These are phyloP conservation scores for Thalassophryne amazonica DNA, from an alignment of 2,797 vertebrate genomes.

Conservation along the genomic window DNA sequence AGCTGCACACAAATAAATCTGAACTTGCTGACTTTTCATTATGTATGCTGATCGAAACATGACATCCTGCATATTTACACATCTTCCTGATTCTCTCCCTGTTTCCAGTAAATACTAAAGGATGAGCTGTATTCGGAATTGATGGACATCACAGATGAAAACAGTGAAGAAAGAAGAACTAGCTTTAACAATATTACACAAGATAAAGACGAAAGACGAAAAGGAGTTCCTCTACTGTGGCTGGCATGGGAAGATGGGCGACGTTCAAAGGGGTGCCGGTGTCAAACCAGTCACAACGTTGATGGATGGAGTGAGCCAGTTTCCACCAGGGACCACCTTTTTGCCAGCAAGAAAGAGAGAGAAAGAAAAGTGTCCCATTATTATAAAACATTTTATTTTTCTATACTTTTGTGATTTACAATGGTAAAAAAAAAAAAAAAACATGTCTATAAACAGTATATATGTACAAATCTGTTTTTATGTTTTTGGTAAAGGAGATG, in stretches of 20 bases:
- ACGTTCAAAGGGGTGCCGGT: constrained; percentile 55
- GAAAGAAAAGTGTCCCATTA: constrained; percentile 68
- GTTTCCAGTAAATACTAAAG: constrained; percentile 78
- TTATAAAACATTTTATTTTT: constrained; percentile 84
- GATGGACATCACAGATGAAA: constrained; percentile 76
- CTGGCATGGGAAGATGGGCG: constrained; percentile 65
- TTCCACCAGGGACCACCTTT: constrained; percentile 74
- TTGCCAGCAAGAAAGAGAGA: constrained; percentile 60
- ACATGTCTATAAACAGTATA: constrained; percentile 76
- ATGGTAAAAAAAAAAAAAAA: constrained; percentile 55
- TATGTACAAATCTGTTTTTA: constrained; percentile 77
- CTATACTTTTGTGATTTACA: constrained; percentile 81
- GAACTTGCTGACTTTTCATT: constrained; percentile 21
- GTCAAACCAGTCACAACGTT: constrained; percentile 68
- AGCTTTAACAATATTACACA: constrained; percentile 75
- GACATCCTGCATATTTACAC: constrained; percentile 51
- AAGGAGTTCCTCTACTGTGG: constrained; percentile 71
- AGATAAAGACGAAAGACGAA: constrained; percentile 42
- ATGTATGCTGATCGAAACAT: constrained; percentile 29
- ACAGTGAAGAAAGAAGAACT: constrained; percentile 71
- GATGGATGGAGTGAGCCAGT: constrained; percentile 69
- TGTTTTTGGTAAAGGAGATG: constrained; percentile 74
- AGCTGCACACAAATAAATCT: constrained; percentile 8
- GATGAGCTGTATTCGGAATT: constrained; percentile 73
- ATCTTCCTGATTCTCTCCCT: constrained; percentile 55